A percentile compares a stretch with the other conserved stretches of the same genome.
Evolutionary conservation across 2,113 vertebrate species (phyloP).

Genomic region (Cyprinodon variegatus): DNA sequence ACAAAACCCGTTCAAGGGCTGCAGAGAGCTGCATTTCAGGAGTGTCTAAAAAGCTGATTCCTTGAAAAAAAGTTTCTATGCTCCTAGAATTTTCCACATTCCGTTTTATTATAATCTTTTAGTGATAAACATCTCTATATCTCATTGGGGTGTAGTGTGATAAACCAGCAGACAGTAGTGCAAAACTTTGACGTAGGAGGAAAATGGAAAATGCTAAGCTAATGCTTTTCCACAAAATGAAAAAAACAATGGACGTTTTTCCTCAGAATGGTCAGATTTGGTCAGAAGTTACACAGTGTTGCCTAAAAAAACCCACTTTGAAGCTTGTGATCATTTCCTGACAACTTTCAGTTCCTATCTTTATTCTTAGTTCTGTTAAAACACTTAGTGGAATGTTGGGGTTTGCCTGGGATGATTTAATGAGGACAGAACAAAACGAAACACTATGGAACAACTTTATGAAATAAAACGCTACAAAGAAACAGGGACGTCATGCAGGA

Average conservation of each 20-base stretch:
- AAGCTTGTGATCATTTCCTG: no score
- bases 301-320: no score
- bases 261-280: no score
- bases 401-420: constrained; percentile 49
- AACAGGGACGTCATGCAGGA: constrained; percentile 35
- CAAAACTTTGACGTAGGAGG: background rate
- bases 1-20: constrained; percentile 21
- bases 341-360: constrained; percentile 56
- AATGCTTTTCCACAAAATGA: background rate
- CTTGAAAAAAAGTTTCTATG: background rate
- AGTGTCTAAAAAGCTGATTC: constrained; percentile 49
- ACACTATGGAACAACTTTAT: constrained; percentile 46
- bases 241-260: background rate
- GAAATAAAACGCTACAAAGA: constrained; percentile 41
- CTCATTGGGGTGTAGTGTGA: background rate
- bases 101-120: background rate
- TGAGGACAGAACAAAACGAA: constrained; percentile 61
- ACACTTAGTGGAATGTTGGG: constrained; percentile 48
- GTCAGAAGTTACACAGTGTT: no score
- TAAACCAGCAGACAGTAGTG: background rate
- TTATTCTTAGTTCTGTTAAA: constrained; percentile 62
- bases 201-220: background rate
- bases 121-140: background rate
- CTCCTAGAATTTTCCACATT: background rate
- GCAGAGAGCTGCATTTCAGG: constrained; percentile 32